Percentiles rank a stretch among this genome's conserved stretches.
phyloP scores from a whole-genome alignment of 2,797 vertebrate genomes.

The Luscinia megarhynchos region DNA sequence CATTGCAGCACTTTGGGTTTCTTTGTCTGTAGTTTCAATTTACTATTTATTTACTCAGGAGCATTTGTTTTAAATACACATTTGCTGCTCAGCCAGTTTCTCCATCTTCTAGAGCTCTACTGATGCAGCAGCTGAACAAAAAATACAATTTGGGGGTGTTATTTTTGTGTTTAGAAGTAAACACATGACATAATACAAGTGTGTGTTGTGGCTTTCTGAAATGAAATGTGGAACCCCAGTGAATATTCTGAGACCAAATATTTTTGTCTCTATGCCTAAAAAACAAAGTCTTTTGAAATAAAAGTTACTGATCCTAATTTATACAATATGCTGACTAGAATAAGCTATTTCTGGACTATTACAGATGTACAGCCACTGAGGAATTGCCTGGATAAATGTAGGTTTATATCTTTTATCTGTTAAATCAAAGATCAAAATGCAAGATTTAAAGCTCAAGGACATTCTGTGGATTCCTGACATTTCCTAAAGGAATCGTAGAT shows the following conservation, averaged over 20 bases:
- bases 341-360: background rate
- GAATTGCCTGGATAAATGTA: slow-evolving; percentile 14
- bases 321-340: background rate
- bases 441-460: slow-evolving; percentile 54
- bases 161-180: background rate
- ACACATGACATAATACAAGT: background rate
- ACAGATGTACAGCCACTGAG: background rate
- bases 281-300: background rate
- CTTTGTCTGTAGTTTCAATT: background rate
- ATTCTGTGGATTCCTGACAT: slow-evolving; percentile 53
- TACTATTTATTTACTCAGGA: background rate
- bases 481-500: slow-evolving; percentile 41
- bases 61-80: background rate
- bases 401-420: slow-evolving; percentile 46
- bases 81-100: background rate
- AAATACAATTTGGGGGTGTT: background rate
- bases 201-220: background rate
- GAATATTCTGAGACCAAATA: background rate
- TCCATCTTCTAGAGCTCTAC: background rate
- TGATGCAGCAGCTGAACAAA: background rate
- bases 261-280: background rate
- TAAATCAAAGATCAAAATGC: slow-evolving; percentile 52
- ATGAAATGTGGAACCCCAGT: background rate
- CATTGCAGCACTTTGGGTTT: background rate
- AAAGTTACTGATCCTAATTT: background rate